These are phyloP conservation scores for Nothocercus julius DNA, from an alignment of 2,113 vertebrate species.

Conservation along the genomic window DNA sequence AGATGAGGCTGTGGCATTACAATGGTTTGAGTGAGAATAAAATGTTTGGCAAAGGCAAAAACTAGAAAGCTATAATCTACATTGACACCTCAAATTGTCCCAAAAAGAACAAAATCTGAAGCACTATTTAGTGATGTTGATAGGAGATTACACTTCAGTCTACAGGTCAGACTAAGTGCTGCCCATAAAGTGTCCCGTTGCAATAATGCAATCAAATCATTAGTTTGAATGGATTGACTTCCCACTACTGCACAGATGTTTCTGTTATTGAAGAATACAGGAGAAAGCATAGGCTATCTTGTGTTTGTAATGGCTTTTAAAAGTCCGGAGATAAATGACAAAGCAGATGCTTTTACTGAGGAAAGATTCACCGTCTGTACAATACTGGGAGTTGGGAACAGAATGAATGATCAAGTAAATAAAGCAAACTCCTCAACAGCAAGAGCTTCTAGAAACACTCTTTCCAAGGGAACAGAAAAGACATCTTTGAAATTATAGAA, in stretches of 20 bases:
- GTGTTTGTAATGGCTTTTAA: background rate
- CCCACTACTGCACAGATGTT: no score
- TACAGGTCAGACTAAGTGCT: background rate
- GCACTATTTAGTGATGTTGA: no score
- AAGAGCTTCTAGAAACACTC: background rate
- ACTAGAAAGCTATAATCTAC: background rate
- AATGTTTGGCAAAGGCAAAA: background rate
- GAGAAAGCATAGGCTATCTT: background rate
- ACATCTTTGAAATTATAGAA: background rate
- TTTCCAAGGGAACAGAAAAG: background rate
- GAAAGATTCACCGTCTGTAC: background rate
- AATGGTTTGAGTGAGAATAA: background rate
- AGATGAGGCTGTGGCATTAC: background rate
- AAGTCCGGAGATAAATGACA: background rate
- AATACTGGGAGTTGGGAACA: background rate
- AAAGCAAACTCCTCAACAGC: background rate
- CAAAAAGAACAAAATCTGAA: no score
- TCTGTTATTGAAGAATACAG: background rate
- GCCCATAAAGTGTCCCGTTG: background rate
- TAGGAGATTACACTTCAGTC: background rate
- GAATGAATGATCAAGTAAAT: no score
- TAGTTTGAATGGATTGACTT: background rate
- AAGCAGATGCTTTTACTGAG: background rate
- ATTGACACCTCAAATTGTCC: background rate
- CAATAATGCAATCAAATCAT: background rate